Base-by-base conservation (phyloP, 2,113 vertebrate genomes). In the Apodemus speciosus region DNA sequence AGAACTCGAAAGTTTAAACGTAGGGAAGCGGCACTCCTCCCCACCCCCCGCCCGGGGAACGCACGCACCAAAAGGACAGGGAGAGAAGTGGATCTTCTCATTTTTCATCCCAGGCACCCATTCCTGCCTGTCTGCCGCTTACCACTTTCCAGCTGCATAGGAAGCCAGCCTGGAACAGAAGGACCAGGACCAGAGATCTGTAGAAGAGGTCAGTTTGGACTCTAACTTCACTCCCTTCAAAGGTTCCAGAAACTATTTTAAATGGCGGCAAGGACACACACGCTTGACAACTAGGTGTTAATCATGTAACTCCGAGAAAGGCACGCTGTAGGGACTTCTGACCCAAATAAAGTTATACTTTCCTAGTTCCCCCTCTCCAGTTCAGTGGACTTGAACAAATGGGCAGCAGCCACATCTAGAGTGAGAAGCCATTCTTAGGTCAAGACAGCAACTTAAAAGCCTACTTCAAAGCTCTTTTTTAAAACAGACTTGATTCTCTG, bases 401-500 rank as follows among this genome's bases (percentile, higher is more conserved):
- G 85, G 58, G 38, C 92, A 92, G 96, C 94, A 97, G 95, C 94
- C 87, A 62, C 83, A 69, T 93, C 60, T 95, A 97, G 95, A 98
- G 98, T 97, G 98, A 98, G 97, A 98, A 98, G 98, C 98, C 98
- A 98, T 95, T 96, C 96, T 95, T 94, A 97, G 98, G 98, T 98
- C 98, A 98, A 91, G 89, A 97, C 95, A 96, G 89, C 56, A 90
- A 95, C 95, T 97, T 93, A 93, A 96, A 88, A 97, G 92, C 95
- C 96, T 93, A 94, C 97, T 98, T 97, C 77, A 91, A 86, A 94
- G 85, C 79, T 93, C 77, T 75, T 89, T 89, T 96, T 93, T 51
- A 85, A 86, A 94, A 97, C 72, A 16, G 69, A 89, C 76, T 80
- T 86, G 40, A 13, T 69, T 23, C 91, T 88, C 60, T 86, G 35